phyloP scores from a whole-genome alignment of 2,113 vertebrate genomes.

The Gnathonemus echidnorhynchus region DNA sequence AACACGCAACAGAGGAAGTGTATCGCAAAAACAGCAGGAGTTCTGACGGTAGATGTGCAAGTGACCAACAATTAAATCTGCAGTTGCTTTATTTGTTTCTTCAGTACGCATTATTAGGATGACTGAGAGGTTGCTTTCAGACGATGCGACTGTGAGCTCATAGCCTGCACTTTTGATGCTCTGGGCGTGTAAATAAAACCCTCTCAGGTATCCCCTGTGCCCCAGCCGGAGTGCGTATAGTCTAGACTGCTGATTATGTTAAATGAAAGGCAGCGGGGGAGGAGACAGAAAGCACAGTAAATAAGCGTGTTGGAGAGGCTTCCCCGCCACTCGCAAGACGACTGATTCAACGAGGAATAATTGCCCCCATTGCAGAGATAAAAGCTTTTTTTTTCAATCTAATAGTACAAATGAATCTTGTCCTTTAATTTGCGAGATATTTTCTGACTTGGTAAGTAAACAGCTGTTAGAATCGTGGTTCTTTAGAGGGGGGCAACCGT shows the following conservation, averaged over 20 bases:
- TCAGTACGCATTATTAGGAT: neutral
- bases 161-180: conserved; percentile 3
- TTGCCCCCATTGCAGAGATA: conserved; percentile 22
- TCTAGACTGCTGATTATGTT: conserved; percentile 58
- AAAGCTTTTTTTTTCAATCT: conserved; percentile 2
- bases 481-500: neutral
- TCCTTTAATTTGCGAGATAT: neutral
- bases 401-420: neutral
- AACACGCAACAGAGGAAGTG: neutral
- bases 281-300: neutral
- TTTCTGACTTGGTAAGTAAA: neutral
- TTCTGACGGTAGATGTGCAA: neutral
- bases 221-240: conserved; percentile 45
- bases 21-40: neutral
- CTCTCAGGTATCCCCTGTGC: conserved; percentile 30
- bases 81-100: neutral
- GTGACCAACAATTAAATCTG: neutral
- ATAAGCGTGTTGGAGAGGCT: neutral
- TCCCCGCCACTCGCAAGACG: conserved; percentile 14
- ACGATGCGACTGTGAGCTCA: neutral
- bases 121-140: neutral
- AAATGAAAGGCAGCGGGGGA: conserved; percentile 36
- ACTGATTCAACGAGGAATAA: conserved; percentile 21
- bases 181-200: neutral
- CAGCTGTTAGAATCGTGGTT: neutral